Evolutionary conservation across 2,888 invertebrate species (phyloP), one percentile per base, ranked within the genome.

Genomic region (Pelosia muscerda): DNA sequence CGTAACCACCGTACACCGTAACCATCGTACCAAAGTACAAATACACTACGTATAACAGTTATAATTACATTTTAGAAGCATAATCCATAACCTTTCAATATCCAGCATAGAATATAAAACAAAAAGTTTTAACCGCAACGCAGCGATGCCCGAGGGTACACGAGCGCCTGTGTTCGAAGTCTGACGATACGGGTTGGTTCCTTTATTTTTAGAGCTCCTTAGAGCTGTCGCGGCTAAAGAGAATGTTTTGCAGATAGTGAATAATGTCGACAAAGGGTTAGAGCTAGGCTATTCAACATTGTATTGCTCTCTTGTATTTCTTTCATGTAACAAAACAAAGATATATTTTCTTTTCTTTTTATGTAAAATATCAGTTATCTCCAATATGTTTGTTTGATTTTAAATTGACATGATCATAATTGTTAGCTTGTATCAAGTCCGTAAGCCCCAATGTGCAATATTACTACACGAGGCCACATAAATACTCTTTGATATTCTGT

Each of bases 131-230:
- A 54, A 31, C 42, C 57, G 28, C 6, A 57, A 57, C 38, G 15
- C 57, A 25, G 22, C 13, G 22, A 42, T 38, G 28, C 58, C 57
- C 57, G 15, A 15, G 58, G 65, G 22, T 53, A 62, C 54, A 54
- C 54, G 9, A 31, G 63, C 55, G 66, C 19, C 66, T 66, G 55
- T 54, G 62, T 69, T 53, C 26, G 58, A 13, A 59, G 70, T 60
- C 57, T 66, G 60, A 55, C 56, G 65, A 66, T 66, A 72, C 71
- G 68, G 56, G 42, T 65, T 63, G 72, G 63, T 59, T 66, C 34
- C 26, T 59, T 49, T 62, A 49, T 25, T 66, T 63, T 66, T 66
- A 66, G 57, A 57, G 3, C 62, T 55, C 62, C 62, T 62, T 23
- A 8, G 56, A 56, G 66, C 25, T 31, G 34, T 60, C 23, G 19